Conservation (phyloP, 2,888 invertebrate species). For the Ornithoptera alexandrae region DNA sequence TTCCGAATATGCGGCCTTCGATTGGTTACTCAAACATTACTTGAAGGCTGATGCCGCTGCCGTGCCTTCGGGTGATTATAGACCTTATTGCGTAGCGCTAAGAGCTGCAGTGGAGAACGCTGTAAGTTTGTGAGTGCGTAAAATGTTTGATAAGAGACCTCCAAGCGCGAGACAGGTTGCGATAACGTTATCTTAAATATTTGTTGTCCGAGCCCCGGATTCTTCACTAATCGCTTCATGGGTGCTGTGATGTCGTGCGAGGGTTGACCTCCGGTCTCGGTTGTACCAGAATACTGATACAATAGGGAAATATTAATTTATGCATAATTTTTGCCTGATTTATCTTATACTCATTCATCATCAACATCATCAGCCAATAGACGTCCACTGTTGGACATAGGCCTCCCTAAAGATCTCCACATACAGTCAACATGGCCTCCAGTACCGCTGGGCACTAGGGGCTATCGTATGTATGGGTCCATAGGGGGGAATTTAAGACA, state of each 20-base stretch:
- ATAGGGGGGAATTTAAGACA: no score
- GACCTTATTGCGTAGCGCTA: conserved; percentile 28
- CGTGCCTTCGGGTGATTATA: conserved; percentile 15
- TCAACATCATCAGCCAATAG: no score
- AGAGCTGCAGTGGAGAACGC: conserved; percentile 9
- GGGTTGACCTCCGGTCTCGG: no score
- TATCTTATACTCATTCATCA: no score
- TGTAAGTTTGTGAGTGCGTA: conserved; percentile 30
- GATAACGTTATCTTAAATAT: conserved; percentile 46
- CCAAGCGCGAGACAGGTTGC: conserved; percentile 41
- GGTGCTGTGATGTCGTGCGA: background rate
- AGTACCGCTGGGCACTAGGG: no score
- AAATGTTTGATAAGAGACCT: conserved; percentile 38
- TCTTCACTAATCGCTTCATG: conserved; percentile 29
- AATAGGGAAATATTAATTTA: no score
- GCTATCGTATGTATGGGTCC: no score
- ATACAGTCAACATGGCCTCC: no score
- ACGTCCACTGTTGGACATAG: no score
- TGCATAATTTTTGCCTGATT: no score
- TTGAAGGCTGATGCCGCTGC: conserved; percentile 28
- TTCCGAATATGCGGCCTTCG: conserved; percentile 38
- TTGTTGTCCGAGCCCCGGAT: conserved; percentile 38
- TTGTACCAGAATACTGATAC: no score
- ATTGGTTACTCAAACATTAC: conserved; percentile 42
- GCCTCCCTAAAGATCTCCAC: no score